Evolutionary conservation across 1,140 invertebrate genomes (phyloP).

Genomic region (Pseudomyrmex gracilis): DNA sequence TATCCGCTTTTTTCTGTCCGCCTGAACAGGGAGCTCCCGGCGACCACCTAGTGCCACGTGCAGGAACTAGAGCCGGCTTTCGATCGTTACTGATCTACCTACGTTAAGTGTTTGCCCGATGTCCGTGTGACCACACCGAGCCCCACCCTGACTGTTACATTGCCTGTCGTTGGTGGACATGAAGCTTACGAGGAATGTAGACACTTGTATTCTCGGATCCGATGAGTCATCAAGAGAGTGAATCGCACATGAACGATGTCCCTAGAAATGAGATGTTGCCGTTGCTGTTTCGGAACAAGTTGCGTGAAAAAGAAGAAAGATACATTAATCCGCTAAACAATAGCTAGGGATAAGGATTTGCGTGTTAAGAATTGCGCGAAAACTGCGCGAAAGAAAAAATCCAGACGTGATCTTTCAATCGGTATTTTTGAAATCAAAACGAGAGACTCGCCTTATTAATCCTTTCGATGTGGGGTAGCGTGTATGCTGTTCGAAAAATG

Average conservation of each 20-base stretch:
- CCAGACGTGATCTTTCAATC: too few relatives aligned
- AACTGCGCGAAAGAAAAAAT: too few relatives aligned
- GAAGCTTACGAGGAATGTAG: slow-evolving; percentile 33
- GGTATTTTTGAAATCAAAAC: too few relatives aligned
- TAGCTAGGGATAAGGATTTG: too few relatives aligned
- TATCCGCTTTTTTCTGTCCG: slow-evolving; percentile 56
- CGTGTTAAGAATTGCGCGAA: too few relatives aligned
- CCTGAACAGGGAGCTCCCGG: slow-evolving; percentile 53
- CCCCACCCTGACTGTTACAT: slow-evolving; percentile 72
- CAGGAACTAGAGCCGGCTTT: slow-evolving; percentile 73
- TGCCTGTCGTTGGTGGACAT: not conserved
- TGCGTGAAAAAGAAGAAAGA: too few relatives aligned
- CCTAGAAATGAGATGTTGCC: not conserved
- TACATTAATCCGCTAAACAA: too few relatives aligned
- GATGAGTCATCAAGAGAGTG: slow-evolving; percentile 18
- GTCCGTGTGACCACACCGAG: slow-evolving; percentile 61
- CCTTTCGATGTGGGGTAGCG: too few relatives aligned
- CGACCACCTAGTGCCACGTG: slow-evolving; percentile 75
- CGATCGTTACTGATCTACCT: slow-evolving; percentile 78
- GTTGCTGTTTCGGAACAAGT: not conserved
- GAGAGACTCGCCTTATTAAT: too few relatives aligned
- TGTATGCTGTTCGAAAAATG: too few relatives aligned
- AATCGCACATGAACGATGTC: slow-evolving; percentile 12
- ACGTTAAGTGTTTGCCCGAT: slow-evolving; percentile 74
- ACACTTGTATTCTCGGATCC: slow-evolving; percentile 26